Percentiles rank a stretch among this genome's conserved stretches.
phyloP scores from a whole-genome alignment of 2,888 invertebrate species.

The Willowsia nigromaculata region DNA sequence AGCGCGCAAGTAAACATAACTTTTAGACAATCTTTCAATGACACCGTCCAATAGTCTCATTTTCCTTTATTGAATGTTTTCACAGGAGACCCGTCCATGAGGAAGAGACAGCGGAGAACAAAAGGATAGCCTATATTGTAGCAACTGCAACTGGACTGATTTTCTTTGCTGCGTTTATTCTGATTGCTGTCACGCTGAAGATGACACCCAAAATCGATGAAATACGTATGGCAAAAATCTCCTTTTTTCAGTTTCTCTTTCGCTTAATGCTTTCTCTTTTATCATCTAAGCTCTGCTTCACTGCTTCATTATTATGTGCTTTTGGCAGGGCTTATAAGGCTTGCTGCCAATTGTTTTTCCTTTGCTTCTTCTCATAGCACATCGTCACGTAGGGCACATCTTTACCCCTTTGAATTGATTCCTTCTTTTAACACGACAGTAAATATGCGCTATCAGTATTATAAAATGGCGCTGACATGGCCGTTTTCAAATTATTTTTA shows the following conservation, averaged over 20 bases:
- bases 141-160: constrained; percentile 73
- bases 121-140: constrained; percentile 71
- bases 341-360: constrained; percentile 49
- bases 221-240: constrained; percentile 70
- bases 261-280: constrained; percentile 21
- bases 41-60: constrained; percentile 45
- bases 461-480: not conserved
- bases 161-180: constrained; percentile 74
- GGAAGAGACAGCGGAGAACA: constrained; percentile 71
- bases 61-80: constrained; percentile 61
- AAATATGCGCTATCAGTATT: constrained; percentile 24
- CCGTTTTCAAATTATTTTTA: not conserved
- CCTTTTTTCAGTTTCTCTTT: constrained; percentile 11
- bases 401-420: constrained; percentile 1
- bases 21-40: constrained; percentile 50
- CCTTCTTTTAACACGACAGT: not conserved
- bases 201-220: constrained; percentile 76
- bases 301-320: constrained; percentile 57
- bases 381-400: constrained; percentile 23
- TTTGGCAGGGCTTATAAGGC: constrained; percentile 46
- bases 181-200: constrained; percentile 75
- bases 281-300: constrained; percentile 33
- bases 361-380: not conserved
- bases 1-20: constrained; percentile 29
- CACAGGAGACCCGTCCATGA: constrained; percentile 68